phyloP scores from a whole-genome alignment of 2,888 invertebrate species.

The Ditula angustiorana region DNA sequence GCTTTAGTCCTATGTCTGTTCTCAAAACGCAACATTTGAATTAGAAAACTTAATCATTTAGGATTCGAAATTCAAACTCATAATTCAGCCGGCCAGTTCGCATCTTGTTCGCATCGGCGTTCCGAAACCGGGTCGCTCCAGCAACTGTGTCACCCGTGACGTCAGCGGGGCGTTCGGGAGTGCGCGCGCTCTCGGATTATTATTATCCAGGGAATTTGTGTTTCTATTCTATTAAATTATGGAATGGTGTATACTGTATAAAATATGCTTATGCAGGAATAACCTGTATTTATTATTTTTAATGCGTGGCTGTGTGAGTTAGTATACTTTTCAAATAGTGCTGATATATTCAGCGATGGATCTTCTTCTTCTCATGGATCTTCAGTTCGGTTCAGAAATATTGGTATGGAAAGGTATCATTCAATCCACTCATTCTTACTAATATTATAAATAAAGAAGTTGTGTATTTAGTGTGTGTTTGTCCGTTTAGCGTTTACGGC shows the following conservation, averaged over 20 bases:
- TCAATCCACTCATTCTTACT: too few relatives aligned
- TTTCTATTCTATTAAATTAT: conserved; percentile 25
- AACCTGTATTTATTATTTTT: neutral
- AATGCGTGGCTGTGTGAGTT: too few relatives aligned
- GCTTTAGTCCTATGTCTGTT: too few relatives aligned
- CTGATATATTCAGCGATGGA: too few relatives aligned
- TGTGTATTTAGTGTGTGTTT: too few relatives aligned
- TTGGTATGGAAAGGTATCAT: too few relatives aligned
- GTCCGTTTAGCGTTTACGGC: too few relatives aligned
- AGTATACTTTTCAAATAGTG: too few relatives aligned
- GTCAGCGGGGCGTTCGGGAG: conserved; percentile 35
- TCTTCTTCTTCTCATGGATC: too few relatives aligned
- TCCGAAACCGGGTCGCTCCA: conserved; percentile 38
- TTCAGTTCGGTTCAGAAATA: too few relatives aligned
- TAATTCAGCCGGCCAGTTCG: conserved; percentile 20
- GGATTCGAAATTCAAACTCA: conserved; percentile 26
- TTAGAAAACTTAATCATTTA: conserved; percentile 2
- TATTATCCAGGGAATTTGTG: conserved; percentile 34
- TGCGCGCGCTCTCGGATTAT: conserved; percentile 37
- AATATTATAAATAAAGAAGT: too few relatives aligned
- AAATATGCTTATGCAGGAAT: neutral
- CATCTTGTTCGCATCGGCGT: conserved; percentile 20
- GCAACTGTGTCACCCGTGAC: conserved; percentile 42
- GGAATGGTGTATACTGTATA: neutral
- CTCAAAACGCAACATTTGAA: too few relatives aligned